phyloP scores from a whole-genome alignment of 2,797 vertebrate genomes.

The Halcyon leucocephala region DNA sequence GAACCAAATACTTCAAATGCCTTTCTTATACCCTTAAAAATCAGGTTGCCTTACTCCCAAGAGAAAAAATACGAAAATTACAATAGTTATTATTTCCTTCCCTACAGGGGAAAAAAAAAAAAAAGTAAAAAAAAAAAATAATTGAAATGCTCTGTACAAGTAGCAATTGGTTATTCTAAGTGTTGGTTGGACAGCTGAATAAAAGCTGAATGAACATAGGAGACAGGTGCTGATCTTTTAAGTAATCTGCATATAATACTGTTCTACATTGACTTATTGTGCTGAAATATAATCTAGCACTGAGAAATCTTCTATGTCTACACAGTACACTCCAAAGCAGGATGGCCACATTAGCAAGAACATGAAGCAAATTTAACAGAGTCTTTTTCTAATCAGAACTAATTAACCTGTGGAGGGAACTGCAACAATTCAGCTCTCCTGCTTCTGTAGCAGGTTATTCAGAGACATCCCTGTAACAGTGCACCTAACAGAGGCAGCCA shows the following conservation, averaged over 20 bases:
- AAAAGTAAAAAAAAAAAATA: fast-evolving
- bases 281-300: background rate
- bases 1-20: background rate
- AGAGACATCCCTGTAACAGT: background rate
- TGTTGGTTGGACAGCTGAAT: background rate
- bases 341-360: background rate
- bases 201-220: background rate
- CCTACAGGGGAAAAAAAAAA: background rate
- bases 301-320: background rate
- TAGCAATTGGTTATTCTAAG: background rate
- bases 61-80: background rate
- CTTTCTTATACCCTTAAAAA: background rate
- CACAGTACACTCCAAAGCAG: background rate
- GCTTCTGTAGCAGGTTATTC: background rate
- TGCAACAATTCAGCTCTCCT: background rate
- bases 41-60: background rate
- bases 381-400: background rate
- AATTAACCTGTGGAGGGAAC: background rate
- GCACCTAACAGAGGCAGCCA: background rate
- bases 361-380: background rate
- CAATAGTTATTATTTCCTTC: background rate
- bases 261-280: background rate
- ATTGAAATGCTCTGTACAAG: background rate
- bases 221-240: background rate
- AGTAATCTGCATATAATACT: background rate